Evolutionary conservation across 92 coral and sea anemone species (phyloP), one percentile per base, ranked within the genome.

Genomic region (Actinostola sp.): DNA sequence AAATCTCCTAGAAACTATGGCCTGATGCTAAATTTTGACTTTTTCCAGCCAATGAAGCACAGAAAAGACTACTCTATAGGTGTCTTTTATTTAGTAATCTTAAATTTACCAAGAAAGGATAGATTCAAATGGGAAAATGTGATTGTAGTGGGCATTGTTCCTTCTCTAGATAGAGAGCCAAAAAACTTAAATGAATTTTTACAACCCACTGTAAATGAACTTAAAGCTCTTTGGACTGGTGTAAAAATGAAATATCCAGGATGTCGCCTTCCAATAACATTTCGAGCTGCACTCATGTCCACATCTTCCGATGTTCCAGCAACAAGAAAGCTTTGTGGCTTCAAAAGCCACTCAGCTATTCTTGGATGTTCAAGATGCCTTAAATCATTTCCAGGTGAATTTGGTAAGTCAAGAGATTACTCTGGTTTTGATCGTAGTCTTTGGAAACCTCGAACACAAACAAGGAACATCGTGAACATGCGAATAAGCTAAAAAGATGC

Each of bases 1-100:
- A 50, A 58, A 20, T 61, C 67, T 8, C 57, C 84, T 10, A 71
- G 81, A 72, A 78, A 78, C 63, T 67, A 78, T 69, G 86, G 79
- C 34, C 34, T 85, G 1, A 79, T 85, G 90, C 61, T 83, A 26
- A 88, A 84, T 52, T 88, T 88, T 74, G 92, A 83, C 49, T 82
- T 65, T 39, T 83, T 88, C 63, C 89, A 88, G 38, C 89, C 87
- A 11, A 73, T 88, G 64, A 88, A 83, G 28, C 80, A 65, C 13
- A 57, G 88, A 16, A 83, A 87, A 46, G 91, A 87, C 63, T 82
- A 87, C 36, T 87, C 88, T 0, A 89, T 88, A 13, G 93, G 93
- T 0, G 93, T 88, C 13, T 71, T 88, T 23, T 89, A 84, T 50
- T 48, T 89, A 25, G 86, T 66, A 9, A 7, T 82, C 0, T 54